phyloP scores from a whole-genome alignment of 1,140 invertebrate genomes.

The Rhynchophorus ferrugineus region DNA sequence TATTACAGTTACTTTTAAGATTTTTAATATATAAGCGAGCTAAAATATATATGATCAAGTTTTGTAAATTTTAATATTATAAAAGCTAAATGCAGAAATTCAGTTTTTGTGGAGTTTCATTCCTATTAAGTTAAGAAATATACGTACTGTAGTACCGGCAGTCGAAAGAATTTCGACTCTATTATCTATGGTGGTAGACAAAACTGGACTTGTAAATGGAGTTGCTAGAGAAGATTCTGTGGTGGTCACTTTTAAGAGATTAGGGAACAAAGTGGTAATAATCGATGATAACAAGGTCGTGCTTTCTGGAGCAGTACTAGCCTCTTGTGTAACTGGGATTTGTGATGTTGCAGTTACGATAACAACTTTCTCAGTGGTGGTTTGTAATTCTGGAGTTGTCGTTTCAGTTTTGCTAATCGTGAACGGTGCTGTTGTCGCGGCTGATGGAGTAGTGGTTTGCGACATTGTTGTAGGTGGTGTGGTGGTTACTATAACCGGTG shows the following conservation, averaged over 20 bases:
- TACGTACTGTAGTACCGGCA: constrained; percentile 18
- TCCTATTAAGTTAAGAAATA: not conserved
- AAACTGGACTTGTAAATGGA: not conserved
- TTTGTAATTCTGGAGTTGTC: constrained; percentile 12
- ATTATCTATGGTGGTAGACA: constrained; percentile 18
- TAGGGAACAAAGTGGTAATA: constrained; percentile 27
- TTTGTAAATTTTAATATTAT: too few relatives aligned
- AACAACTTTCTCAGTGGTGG: constrained; percentile 9
- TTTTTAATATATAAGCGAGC: not conserved
- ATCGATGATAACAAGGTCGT: constrained; percentile 18
- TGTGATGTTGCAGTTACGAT: constrained; percentile 11
- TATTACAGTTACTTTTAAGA: too few relatives aligned
- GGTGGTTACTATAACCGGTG: constrained; percentile 6
- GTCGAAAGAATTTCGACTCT: constrained; percentile 9
- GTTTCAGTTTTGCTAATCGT: constrained; percentile 35
- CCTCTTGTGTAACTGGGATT: constrained; percentile 17
- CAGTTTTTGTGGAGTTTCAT: constrained; percentile 9
- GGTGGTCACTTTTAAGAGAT: constrained; percentile 17
- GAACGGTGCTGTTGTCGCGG: constrained; percentile 10
- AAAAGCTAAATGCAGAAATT: too few relatives aligned
- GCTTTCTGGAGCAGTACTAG: constrained; percentile 14
- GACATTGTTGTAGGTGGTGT: constrained; percentile 12
- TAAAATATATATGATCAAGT: not conserved
- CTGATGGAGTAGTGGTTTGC: constrained; percentile 9
- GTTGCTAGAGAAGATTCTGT: not conserved